These are phyloP conservation scores for Laupala kohalensis DNA, from an alignment of 1,140 invertebrate genomes.

Conservation along the genomic window DNA sequence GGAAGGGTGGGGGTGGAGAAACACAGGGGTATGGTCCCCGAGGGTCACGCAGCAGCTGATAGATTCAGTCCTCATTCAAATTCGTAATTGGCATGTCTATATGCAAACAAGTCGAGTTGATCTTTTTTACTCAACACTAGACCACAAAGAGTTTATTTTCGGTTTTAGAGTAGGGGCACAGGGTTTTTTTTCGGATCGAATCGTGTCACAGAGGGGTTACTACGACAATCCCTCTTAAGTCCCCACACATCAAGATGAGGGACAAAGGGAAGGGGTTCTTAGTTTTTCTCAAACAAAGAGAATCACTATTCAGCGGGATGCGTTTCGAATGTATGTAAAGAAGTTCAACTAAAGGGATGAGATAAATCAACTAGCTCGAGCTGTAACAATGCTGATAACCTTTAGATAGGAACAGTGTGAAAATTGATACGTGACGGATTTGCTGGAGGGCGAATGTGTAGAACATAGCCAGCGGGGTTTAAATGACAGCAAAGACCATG, in stretches of 20 bases:
- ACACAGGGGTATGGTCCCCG: background rate
- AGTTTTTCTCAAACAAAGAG: background rate
- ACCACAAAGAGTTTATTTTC: background rate
- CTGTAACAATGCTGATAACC: background rate
- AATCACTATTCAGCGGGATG: background rate
- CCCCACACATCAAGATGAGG: no score
- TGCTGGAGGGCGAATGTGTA: no score
- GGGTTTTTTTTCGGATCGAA: background rate
- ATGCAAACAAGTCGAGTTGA: slow-evolving; percentile 4
- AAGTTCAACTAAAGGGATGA: background rate
- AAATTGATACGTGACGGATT: no score
- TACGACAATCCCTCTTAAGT: background rate
- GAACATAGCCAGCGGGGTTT: no score
- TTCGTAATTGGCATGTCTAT: slow-evolving; percentile 3
- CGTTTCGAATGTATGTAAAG: background rate
- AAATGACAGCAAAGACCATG: no score
- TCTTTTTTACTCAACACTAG: background rate
- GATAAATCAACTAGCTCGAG: background rate
- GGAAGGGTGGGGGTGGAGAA: background rate
- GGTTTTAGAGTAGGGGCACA: background rate
- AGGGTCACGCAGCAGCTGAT: background rate
- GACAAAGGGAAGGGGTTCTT: background rate
- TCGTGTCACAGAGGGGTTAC: background rate
- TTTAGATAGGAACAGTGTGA: background rate
- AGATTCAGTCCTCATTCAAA: background rate